Conservation (phyloP, 2,888 invertebrate species). For the Drosophila borealis region DNA sequence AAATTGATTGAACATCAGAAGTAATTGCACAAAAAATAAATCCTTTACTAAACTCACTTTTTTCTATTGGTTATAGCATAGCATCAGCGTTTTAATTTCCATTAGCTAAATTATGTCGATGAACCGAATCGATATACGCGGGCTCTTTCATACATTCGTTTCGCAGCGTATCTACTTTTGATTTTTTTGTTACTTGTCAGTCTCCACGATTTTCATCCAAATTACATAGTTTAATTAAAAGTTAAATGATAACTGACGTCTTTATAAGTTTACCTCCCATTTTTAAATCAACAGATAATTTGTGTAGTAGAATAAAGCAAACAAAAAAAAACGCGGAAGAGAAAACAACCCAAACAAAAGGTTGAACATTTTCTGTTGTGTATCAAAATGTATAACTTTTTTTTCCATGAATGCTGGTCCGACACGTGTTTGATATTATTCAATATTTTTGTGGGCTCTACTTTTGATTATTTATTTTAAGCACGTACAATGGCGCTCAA, state of each 20-base stretch:
- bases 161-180: no score
- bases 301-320: background rate
- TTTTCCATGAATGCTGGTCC: slow-evolving; percentile 24
- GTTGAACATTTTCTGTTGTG: slow-evolving; percentile 21
- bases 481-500: slow-evolving; percentile 56
- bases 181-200: no score
- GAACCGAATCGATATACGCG: no score
- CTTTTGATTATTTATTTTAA: slow-evolving; percentile 53
- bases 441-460: slow-evolving; percentile 41
- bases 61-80: no score
- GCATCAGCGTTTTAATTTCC: no score
- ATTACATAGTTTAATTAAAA: background rate
- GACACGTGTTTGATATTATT: slow-evolving; percentile 52
- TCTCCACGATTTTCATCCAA: no score
- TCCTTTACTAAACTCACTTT: no score
- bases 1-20: slow-evolving; percentile 12
- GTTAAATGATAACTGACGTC: no score
- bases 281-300: background rate
- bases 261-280: no score
- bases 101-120: no score
- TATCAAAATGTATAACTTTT: slow-evolving; percentile 46
- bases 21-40: background rate
- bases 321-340: background rate
- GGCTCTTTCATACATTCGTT: no score
- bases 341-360: slow-evolving; percentile 21